Evolutionary conservation across 2,797 vertebrate genomes (phyloP).

Genomic region (Sebastolobus alascanus): DNA sequence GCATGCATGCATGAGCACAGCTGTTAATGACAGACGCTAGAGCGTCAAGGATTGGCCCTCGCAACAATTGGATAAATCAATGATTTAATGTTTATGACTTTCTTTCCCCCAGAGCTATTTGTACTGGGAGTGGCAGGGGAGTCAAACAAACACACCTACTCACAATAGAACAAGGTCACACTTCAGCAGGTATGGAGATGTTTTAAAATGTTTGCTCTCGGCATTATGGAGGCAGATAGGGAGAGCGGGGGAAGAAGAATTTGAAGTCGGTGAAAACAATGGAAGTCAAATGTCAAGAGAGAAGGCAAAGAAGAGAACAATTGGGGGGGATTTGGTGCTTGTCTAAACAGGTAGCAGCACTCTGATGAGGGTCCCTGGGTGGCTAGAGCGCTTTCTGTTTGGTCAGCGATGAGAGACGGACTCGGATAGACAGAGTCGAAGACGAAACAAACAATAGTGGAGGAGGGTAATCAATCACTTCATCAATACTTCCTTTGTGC

Average conservation of each 20-base stretch:
- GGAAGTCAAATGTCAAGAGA: slow-evolving; percentile 10
- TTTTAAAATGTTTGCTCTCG: slow-evolving; percentile 38
- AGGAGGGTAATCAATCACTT: slow-evolving; percentile 40
- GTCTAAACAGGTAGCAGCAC: slow-evolving; percentile 48
- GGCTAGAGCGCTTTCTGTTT: slow-evolving; percentile 17
- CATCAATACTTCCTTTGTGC: slow-evolving; percentile 38
- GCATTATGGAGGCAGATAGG: background rate
- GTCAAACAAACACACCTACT: slow-evolving; percentile 75
- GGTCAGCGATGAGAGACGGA: slow-evolving; percentile 27
- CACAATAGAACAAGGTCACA: slow-evolving; percentile 54
- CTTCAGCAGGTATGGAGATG: slow-evolving; percentile 53
- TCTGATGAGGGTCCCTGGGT: slow-evolving; percentile 16
- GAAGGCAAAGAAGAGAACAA: background rate
- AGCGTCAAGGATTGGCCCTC: slow-evolving; percentile 3
- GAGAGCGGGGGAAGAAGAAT: background rate
- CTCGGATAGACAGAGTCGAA: slow-evolving; percentile 2
- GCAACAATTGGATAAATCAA: background rate
- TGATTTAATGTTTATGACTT: slow-evolving; percentile 14
- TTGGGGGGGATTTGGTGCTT: slow-evolving; percentile 26
- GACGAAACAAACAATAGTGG: slow-evolving; percentile 1
- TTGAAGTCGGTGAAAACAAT: slow-evolving; percentile 28
- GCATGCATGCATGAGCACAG: background rate
- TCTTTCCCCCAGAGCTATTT: slow-evolving; percentile 61
- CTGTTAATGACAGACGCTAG: background rate
- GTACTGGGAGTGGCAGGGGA: slow-evolving; percentile 68